Conservation (phyloP, 2,113 vertebrate genomes). For the Solea senegalensis region DNA sequence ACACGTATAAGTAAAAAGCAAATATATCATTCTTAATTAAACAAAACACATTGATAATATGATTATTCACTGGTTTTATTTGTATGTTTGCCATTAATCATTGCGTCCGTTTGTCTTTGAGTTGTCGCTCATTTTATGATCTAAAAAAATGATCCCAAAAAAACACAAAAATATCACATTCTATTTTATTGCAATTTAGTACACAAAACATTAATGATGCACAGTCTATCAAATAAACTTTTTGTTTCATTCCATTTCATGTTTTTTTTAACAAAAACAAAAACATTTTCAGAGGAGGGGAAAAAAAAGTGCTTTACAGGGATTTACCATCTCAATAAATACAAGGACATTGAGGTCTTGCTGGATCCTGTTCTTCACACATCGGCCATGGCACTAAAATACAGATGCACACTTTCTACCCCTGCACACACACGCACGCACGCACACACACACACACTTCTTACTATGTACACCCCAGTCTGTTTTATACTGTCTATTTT, state of each 20-base stretch:
- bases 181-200: constrained; percentile 88
- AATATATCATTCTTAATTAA: too few species aligned
- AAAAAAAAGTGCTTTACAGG: constrained; percentile 97
- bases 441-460: constrained; percentile 59
- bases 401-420: constrained; percentile 85
- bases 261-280: constrained; percentile 89
- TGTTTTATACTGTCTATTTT: constrained; percentile 65
- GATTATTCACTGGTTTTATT: constrained; percentile 23
- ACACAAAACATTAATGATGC: constrained; percentile 96
- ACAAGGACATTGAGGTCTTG: constrained; percentile 86
- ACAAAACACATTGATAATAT: background rate
- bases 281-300: constrained; percentile 82
- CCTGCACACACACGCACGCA: constrained; percentile 69
- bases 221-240: constrained; percentile 88
- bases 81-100: background rate
- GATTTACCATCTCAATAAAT: constrained; percentile 97
- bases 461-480: constrained; percentile 67
- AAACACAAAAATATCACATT: constrained; percentile 62
- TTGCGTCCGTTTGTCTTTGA: background rate
- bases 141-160: constrained; percentile 38
- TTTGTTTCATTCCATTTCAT: constrained; percentile 65
- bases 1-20: too few species aligned
- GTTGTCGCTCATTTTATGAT: constrained; percentile 13
- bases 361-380: constrained; percentile 85
- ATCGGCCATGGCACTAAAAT: constrained; percentile 87